Evolutionary conservation across 2,113 vertebrate genomes (phyloP).

Genomic region (Aythya baeri): DNA sequence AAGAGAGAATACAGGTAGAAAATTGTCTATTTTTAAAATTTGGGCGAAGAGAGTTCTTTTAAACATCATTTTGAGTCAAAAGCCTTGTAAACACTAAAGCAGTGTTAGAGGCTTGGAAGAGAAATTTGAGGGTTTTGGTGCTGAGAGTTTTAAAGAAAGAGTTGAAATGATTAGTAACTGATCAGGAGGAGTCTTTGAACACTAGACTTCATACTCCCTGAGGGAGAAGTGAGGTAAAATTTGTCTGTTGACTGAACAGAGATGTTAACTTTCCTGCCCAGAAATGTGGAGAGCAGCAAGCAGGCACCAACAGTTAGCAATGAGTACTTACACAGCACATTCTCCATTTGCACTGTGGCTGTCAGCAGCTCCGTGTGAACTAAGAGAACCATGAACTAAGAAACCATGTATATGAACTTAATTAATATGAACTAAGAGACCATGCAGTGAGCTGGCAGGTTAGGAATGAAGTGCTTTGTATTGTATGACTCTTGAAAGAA

Average conservation of each 20-base stretch:
- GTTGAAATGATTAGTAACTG: neutral
- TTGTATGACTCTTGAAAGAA: neutral
- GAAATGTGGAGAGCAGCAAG: neutral
- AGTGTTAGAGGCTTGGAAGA: neutral
- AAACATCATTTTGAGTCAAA: neutral
- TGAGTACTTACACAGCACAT: neutral
- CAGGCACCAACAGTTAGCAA: neutral
- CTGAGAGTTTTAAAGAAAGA: neutral
- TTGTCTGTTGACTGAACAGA: neutral
- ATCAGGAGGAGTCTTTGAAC: neutral
- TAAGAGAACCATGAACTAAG: neutral
- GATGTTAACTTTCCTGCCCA: neutral
- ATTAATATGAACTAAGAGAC: neutral
- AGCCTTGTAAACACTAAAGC: neutral
- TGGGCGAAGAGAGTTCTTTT: neutral
- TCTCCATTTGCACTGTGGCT: neutral
- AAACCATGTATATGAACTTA: neutral
- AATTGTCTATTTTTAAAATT: neutral
- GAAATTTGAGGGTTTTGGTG: neutral
- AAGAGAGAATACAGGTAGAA: constrained; percentile 90
- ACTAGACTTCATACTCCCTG: neutral
- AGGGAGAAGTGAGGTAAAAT: neutral
- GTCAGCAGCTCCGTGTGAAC: neutral
- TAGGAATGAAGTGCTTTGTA: neutral
- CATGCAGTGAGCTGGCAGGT: neutral